These are phyloP conservation scores for Xerus rutilus DNA, from an alignment of 2,797 vertebrate species.

Conservation along the genomic window DNA sequence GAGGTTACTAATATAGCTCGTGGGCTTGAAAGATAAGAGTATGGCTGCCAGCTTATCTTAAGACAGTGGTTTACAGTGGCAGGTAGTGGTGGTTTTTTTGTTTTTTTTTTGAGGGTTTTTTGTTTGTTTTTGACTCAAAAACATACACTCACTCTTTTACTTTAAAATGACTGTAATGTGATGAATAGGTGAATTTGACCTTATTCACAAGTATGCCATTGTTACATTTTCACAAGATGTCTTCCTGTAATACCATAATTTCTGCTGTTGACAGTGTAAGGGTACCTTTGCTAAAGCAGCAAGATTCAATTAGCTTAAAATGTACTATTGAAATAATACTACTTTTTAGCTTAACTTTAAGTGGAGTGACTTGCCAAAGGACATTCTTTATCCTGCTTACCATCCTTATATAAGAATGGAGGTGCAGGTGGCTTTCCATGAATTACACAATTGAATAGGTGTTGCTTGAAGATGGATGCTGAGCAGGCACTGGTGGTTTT, in stretches of 20 bases:
- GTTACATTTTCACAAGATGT: conserved; percentile 53
- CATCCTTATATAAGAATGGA: neutral
- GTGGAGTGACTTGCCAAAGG: neutral
- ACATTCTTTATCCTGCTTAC: neutral
- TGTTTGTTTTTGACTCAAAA: neutral
- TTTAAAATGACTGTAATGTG: conserved; percentile 10
- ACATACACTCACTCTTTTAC: conserved; percentile 5
- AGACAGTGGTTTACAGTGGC: conserved; percentile 34
- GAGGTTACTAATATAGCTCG: neutral
- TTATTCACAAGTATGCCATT: neutral
- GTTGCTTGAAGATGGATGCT: neutral
- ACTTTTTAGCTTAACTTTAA: conserved; percentile 36
- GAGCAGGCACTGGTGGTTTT: neutral
- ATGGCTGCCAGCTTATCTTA: conserved; percentile 29
- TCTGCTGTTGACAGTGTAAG: neutral
- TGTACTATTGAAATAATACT: conserved; percentile 21
- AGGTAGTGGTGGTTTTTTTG: neutral
- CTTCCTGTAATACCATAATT: neutral
- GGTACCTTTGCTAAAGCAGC: conserved; percentile 23
- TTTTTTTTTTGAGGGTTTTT: neutral
- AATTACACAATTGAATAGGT: neutral
- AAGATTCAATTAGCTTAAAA: conserved; percentile 50
- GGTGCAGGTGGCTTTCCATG: neutral
- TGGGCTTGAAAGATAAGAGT: conserved; percentile 16
- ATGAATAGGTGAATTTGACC: neutral